Evolutionary conservation across 2,888 invertebrate species (phyloP), one percentile per base, ranked within the genome.

Genomic region (Acanthosoma haemorrhoidale): DNA sequence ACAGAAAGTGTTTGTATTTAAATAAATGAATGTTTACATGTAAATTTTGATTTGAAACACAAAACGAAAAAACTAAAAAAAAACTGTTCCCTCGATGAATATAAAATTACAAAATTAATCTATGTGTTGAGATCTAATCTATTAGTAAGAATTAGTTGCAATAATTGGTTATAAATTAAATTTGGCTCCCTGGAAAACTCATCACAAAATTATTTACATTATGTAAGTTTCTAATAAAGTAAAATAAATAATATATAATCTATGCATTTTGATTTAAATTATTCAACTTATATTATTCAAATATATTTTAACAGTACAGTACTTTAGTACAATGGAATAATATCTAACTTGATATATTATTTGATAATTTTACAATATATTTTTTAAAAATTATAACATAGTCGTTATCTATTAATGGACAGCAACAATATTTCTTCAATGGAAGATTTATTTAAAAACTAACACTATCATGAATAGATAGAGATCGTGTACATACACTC

Each of bases 31-130:
- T 25, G 9, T 43, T 43, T 38, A 29, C 29, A 31, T 16, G n/a
- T 38, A 64, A 64, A 43, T 36, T 41, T 43, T 16, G 36, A 64
- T 43, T 29, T 41, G 64, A 58, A 58, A 58, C 5, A 25, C 15
- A n/a, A n/a, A n/a, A n/a, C n/a, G n/a, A n/a, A n/a, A n/a, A n/a
- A n/a, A n/a, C n/a, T n/a, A n/a, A n/a, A 64, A 31, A 31, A 41
- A 41, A 64, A 41, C 29, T 64, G 29, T 6, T 29, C 21, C 25
- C 18, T 51, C 13, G 67, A 34, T 41, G 18, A 43, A 67, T 67
- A 67, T 67, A 67, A 67, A 67, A 67, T 67, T 67, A 67, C 51
- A 67, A 67, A 67, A 67, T 43, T 67, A 67, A 67, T 67, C 67
- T 67, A 67, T 67, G 15, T 51, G 32, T 39, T 67, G 67, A 67